Percentiles rank a stretch among this genome's conserved stretches.
phyloP scores from a whole-genome alignment of 2,888 invertebrate genomes.

The Rhagonycha fulva region DNA sequence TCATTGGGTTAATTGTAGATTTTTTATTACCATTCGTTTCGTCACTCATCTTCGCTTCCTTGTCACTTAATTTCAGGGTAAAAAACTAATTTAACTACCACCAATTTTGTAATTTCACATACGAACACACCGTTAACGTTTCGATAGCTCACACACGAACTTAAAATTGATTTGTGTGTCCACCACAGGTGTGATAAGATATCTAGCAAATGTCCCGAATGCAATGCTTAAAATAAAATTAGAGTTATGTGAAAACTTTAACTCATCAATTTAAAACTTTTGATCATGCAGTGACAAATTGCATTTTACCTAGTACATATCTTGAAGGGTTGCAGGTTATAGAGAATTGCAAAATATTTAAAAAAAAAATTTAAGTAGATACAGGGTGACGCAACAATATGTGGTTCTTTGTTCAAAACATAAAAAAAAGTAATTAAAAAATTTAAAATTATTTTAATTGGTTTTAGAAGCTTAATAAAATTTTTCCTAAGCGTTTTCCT shows the following conservation, averaged over 20 bases:
- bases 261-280: neutral
- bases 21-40: neutral
- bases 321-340: too few species aligned
- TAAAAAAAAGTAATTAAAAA: too few species aligned
- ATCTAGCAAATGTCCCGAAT: neutral
- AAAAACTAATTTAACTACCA: neutral
- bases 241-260: neutral
- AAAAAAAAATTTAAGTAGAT: too few species aligned
- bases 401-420: too few species aligned
- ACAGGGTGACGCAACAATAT: too few species aligned
- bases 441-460: too few species aligned
- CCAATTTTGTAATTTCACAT: neutral
- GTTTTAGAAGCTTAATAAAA: too few species aligned
- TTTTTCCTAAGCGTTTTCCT: too few species aligned
- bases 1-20: too few species aligned
- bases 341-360: too few species aligned
- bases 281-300: too few species aligned
- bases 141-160: neutral
- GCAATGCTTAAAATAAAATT: neutral
- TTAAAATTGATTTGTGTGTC: neutral
- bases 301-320: too few species aligned
- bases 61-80: neutral
- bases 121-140: neutral
- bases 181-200: neutral
- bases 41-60: neutral